Evolutionary conservation across 2,113 vertebrate genomes (phyloP).

Genomic region (Illadopsis cleaveri): DNA sequence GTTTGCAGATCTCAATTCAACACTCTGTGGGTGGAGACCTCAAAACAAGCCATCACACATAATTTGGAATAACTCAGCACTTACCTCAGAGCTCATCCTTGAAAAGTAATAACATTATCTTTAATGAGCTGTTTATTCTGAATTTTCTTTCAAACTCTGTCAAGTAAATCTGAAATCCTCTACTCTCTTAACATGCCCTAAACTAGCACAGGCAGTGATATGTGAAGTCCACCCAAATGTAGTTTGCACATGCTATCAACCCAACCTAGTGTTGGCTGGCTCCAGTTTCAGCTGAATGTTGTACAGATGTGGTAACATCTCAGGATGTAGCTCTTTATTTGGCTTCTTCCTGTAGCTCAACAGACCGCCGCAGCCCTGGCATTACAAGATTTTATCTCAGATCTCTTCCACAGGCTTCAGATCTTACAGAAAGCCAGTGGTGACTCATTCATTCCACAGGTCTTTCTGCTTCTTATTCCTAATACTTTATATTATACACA

Average conservation of each 20-base stretch:
- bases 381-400: not conserved
- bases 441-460: not conserved
- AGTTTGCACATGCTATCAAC: not conserved
- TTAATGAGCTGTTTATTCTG: constrained; percentile 45
- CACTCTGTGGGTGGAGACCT: constrained; percentile 26
- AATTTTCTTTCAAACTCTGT: constrained; percentile 44
- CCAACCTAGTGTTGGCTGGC: not conserved
- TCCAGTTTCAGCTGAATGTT: not conserved
- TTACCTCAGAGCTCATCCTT: constrained; percentile 49
- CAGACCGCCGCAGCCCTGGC: not conserved
- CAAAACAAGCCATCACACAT: constrained; percentile 59
- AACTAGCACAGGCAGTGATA: not conserved
- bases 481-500: not conserved
- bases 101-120: constrained; percentile 25
- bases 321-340: not conserved
- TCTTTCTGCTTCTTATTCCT: not conserved
- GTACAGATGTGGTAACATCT: not conserved
- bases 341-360: not conserved
- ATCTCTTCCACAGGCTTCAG: not conserved
- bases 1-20: constrained; percentile 32
- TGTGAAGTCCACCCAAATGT: not conserved
- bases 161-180: constrained; percentile 34
- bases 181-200: not conserved
- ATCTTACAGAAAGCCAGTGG: not conserved
- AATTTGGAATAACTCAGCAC: constrained; percentile 49